Base-by-base conservation (phyloP, 92 coral and sea anemone species). In the Plumapathes pennacea region DNA sequence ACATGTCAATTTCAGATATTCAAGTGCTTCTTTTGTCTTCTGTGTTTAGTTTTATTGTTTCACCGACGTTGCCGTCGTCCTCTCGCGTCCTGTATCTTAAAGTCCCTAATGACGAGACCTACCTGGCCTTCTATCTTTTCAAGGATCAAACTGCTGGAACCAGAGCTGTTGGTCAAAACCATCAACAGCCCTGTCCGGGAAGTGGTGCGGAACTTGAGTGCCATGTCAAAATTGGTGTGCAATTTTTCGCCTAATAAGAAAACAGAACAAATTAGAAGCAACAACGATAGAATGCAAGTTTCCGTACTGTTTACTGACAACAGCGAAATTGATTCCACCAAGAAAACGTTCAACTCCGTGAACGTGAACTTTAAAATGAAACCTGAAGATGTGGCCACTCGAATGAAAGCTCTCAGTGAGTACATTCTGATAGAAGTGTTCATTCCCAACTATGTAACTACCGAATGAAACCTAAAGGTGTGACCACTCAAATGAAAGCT, bases 51-150 rank as follows among this genome's bases (percentile, higher is more conserved):
- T 36, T 25, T 25, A 25, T 10, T 54, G 3, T 4, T 15, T 25
- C 10, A 54, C 0, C 18, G 29, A 36, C 48, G 23, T n/a, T 31
- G 25, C 32, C 9, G 5, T 33, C 1, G 27, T 25, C 22, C 5
- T 14, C 14, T 19, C 15, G 54, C 31, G 26, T 14, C 15, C 25
- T 11, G 13, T 8, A 34, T 23, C 15, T 20, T 32, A n/a, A n/a
- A n/a, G n/a, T n/a, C n/a, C n/a, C n/a, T n/a, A n/a, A n/a, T n/a
- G n/a, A n/a, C n/a, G n/a, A n/a, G 33, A 51, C 96, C 58, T 33
- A 92, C 98, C 96, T 88, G 96, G 24, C 98, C 98, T 1, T 92
- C 81, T 2, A 76, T 73, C 55, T 88, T 81, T 46, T 92, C 98
- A 23, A 92, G 60, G 0, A 80, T 80, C 19, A 92, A 54, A 1